Evolutionary conservation across 2,888 invertebrate species (phyloP).

Genomic region (Eremobia ochroleuca): DNA sequence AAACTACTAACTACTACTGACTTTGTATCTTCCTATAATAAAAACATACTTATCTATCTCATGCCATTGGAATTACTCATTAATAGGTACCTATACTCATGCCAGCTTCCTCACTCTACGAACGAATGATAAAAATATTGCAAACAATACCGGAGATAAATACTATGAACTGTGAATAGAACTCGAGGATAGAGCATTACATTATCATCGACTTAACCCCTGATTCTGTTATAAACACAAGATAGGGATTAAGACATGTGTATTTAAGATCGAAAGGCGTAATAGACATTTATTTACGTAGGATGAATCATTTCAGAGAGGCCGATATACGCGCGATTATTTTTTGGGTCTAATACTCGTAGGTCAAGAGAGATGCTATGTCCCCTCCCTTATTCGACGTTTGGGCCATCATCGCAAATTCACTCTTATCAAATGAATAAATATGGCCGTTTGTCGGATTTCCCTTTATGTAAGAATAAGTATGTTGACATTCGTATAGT

Average conservation of each 20-base stretch:
- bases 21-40: slow-evolving; percentile 2
- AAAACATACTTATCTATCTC: slow-evolving; percentile 37
- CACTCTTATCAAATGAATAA: too few relatives aligned
- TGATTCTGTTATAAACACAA: not conserved
- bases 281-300: not conserved
- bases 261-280: not conserved
- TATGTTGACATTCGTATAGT: not conserved
- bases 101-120: slow-evolving; percentile 49
- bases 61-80: slow-evolving; percentile 49
- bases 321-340: not conserved
- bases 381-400: not conserved
- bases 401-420: not conserved
- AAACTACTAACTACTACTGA: not conserved
- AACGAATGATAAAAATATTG: slow-evolving; percentile 45
- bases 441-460: not conserved
- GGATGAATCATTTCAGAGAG: too few relatives aligned
- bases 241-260: not conserved
- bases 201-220: not conserved
- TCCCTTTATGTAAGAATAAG: not conserved
- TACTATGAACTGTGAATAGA: not conserved
- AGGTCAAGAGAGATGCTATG: not conserved
- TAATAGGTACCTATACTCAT: slow-evolving; percentile 25
- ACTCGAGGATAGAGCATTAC: not conserved
- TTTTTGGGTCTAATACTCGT: not conserved
- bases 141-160: slow-evolving; percentile 24